Percentiles rank a stretch among this genome's conserved stretches.
Evolutionary conservation across 2,797 vertebrate genomes (phyloP).

Genomic region (Erithacus rubecula): DNA sequence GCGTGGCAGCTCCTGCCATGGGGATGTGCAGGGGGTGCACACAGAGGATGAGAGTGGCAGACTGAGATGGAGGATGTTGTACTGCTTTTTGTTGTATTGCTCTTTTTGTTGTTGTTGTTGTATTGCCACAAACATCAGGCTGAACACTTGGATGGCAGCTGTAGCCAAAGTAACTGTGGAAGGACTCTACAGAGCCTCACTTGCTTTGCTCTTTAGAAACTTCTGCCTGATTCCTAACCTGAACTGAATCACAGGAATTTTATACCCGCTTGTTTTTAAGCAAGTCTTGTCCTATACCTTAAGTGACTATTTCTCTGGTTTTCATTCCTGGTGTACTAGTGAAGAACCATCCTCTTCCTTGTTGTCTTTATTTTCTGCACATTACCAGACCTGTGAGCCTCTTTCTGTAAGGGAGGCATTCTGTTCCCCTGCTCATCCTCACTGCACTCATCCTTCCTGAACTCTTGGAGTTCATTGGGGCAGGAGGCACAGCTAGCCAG

Average conservation of each 20-base stretch:
- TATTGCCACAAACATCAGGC: not conserved
- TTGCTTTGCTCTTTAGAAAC: not conserved
- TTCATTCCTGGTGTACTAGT: not conserved
- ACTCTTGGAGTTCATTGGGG: not conserved
- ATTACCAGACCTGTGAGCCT: not conserved
- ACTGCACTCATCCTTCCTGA: not conserved
- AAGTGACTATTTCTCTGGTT: not conserved
- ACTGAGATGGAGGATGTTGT: not conserved
- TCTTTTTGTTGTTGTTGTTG: not conserved
- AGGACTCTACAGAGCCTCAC: not conserved
- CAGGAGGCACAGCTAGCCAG: not conserved
- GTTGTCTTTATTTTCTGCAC: not conserved
- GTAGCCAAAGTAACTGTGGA: not conserved
- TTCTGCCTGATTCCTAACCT: not conserved
- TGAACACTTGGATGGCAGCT: not conserved
- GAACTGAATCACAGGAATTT: not conserved
- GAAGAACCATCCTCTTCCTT: not conserved
- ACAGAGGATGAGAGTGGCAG: not conserved
- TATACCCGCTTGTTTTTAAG: not conserved
- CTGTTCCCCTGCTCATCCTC: not conserved
- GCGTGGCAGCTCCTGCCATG: fast-evolving
- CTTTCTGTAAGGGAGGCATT: not conserved
- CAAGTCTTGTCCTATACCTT: not conserved
- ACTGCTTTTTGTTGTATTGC: not conserved
- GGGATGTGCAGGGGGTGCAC: not conserved